These are phyloP conservation scores for Urosaurus nigricauda DNA, from an alignment of 2,797 vertebrate species.

Conservation along the genomic window DNA sequence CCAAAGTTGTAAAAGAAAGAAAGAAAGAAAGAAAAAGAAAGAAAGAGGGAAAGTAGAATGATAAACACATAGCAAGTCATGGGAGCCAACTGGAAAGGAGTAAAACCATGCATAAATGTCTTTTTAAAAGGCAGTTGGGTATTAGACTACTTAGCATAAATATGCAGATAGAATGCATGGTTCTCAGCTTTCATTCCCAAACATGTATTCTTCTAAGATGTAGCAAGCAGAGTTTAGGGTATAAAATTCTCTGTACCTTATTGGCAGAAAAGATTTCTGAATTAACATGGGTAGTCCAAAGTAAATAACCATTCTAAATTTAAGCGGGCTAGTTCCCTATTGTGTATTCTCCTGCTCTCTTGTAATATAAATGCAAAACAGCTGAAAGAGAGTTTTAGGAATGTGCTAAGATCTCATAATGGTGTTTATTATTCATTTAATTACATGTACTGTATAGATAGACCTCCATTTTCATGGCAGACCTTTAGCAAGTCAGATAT, in stretches of 20 bases:
- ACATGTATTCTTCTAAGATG: constrained; percentile 6
- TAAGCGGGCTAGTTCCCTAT: constrained; percentile 27
- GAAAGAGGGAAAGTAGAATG: constrained; percentile 15
- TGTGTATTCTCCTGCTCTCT: constrained; percentile 17
- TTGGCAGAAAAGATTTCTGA: constrained; percentile 31
- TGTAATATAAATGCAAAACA: constrained; percentile 46
- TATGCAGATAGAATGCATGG: neutral
- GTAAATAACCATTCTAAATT: constrained; percentile 45
- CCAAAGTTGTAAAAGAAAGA: constrained; percentile 22
- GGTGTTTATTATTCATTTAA: constrained; percentile 39
- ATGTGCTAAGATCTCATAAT: constrained; percentile 20
- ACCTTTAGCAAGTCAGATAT: constrained; percentile 43
- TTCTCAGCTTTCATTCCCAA: constrained; percentile 6
- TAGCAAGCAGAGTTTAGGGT: neutral
- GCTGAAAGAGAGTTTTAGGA: neutral
- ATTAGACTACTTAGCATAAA: neutral
- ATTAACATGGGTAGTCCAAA: neutral
- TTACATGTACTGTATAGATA: constrained; percentile 27
- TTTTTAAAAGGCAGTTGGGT: constrained; percentile 24
- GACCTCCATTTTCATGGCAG: constrained; percentile 13
- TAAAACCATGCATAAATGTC: neutral
- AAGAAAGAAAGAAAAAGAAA: too few species aligned
- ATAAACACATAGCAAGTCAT: constrained; percentile 20
- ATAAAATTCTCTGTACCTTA: constrained; percentile 8
- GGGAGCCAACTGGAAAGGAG: neutral